Evolutionary conservation across 37 sponge, comb jelly and placozoan genomes (phyloP).

Genomic region (Corticium candelabrum): DNA sequence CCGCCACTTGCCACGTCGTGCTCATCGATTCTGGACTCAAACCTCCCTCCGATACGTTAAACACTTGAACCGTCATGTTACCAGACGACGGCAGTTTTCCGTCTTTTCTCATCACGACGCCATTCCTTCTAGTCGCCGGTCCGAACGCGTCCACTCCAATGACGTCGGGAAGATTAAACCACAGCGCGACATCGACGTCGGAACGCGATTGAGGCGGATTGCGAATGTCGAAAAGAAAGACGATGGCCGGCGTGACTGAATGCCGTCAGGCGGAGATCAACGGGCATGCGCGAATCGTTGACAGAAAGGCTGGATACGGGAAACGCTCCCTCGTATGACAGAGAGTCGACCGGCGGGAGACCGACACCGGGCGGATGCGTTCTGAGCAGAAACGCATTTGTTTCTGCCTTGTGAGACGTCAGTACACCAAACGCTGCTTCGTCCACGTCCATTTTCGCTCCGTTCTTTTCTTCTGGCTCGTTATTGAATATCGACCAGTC

Average conservation of each 20-base stretch:
- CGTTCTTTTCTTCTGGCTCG: neutral
- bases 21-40: no score
- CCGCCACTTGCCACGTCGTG: neutral
- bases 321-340: constrained; percentile 1
- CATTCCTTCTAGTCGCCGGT: neutral
- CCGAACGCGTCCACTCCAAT: neutral
- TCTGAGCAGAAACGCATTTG: neutral
- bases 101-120: neutral
- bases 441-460: constrained; percentile 2
- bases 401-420: no score
- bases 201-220: neutral
- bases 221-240: neutral
- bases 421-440: constrained; percentile 3
- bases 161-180: neutral
- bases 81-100: neutral
- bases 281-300: neutral
- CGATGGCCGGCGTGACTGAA: constrained; percentile 9
- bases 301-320: neutral
- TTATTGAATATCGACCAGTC: constrained; percentile 9
- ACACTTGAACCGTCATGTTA: neutral
- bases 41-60: neutral
- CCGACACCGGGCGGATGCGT: neutral
- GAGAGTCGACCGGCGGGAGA: constrained; percentile 3
- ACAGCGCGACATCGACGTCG: neutral
- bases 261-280: neutral